A percentile compares a stretch with the other conserved stretches of the same genome.
Evolutionary conservation across 2,797 vertebrate genomes (phyloP).

Genomic region (Babyrousa celebensis): DNA sequence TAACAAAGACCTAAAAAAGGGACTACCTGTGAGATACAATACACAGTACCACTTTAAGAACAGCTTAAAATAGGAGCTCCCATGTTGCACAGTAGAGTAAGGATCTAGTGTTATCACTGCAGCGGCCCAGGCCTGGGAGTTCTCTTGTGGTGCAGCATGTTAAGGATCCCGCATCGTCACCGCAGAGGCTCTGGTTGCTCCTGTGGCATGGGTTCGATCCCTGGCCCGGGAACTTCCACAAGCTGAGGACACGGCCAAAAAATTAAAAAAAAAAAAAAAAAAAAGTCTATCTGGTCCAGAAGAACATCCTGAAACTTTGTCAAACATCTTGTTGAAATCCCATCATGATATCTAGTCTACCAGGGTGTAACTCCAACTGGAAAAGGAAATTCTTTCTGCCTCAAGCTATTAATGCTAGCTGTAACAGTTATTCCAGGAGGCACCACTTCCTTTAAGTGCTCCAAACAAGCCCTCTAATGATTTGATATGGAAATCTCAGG

Average conservation of each 20-base stretch:
- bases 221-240: too few species aligned
- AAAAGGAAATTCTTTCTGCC: neutral
- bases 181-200: too few species aligned
- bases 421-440: neutral
- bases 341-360: neutral
- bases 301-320: neutral
- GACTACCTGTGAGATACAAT: neutral
- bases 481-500: neutral
- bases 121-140: too few species aligned
- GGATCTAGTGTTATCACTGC: too few species aligned
- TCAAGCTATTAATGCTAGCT: neutral
- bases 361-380: neutral
- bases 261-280: too few species aligned
- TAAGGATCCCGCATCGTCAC: too few species aligned
- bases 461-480: neutral
- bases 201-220: too few species aligned
- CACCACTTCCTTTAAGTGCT: neutral
- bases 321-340: constrained; percentile 21
- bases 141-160: too few species aligned
- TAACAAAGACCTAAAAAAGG: constrained; percentile 35
- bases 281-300: neutral
- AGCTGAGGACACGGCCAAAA: neutral
- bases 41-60: neutral
- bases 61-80: neutral
- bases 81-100: too few species aligned